Conservation (phyloP, 2,113 vertebrate species). For the Semnornis frantzii region DNA sequence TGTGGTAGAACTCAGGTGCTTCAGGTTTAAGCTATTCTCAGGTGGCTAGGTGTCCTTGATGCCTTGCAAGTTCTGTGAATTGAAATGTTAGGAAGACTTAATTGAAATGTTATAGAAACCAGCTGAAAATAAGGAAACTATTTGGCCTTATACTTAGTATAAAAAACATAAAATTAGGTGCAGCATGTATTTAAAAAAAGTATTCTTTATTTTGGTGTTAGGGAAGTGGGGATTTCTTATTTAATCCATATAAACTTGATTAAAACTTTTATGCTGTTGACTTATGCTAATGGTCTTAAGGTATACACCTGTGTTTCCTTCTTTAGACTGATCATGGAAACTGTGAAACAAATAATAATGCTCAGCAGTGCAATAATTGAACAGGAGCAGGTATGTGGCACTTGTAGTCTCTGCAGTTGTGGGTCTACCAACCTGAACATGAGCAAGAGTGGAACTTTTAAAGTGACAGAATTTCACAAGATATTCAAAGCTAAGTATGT, state of each 20-base stretch:
- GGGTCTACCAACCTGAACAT: not conserved
- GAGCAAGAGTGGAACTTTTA: not conserved
- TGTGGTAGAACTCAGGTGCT: not conserved
- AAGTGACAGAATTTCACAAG: not conserved
- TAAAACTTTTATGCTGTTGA: not conserved
- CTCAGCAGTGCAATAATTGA: constrained; percentile 44
- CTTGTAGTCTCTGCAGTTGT: not conserved
- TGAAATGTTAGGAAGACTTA: not conserved
- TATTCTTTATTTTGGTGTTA: not conserved
- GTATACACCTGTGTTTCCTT: constrained; percentile 14
- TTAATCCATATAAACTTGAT: not conserved
- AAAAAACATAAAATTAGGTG: not conserved
- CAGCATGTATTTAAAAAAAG: not conserved
- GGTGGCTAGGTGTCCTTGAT: not conserved
- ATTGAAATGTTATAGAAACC: not conserved
- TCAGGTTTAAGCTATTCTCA: not conserved
- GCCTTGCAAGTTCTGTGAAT: not conserved
- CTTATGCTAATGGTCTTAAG: not conserved
- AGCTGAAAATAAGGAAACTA: not conserved
- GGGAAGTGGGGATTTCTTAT: not conserved
- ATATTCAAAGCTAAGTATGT: not conserved
- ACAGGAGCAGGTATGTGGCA: constrained; percentile 57
- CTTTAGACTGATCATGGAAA: constrained; percentile 59
- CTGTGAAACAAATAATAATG: not conserved
- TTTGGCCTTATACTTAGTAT: not conserved